phyloP scores from a whole-genome alignment of 2,113 vertebrate species.

The Xerus inauris region DNA sequence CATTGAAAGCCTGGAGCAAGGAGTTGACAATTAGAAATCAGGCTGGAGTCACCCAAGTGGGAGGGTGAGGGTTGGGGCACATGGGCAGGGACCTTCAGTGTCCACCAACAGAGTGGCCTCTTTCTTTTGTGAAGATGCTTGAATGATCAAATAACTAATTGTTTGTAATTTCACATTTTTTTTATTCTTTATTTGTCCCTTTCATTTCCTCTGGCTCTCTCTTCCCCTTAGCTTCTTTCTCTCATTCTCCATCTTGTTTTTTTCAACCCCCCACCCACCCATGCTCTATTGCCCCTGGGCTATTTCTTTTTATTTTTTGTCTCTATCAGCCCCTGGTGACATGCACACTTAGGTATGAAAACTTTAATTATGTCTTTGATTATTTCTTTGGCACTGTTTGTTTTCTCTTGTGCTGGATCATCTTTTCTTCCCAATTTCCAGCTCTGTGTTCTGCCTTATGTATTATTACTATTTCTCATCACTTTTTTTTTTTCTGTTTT shows the following conservation, averaged over 20 bases:
- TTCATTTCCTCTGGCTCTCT: not conserved
- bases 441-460: not conserved
- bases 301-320: not conserved
- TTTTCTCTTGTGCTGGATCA: not conserved
- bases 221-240: not conserved
- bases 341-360: not conserved
- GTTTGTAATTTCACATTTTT: not conserved
- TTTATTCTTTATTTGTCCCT: not conserved
- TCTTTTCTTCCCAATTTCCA: not conserved
- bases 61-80: accelerated
- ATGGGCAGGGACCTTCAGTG: not conserved
- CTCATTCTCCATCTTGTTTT: not conserved
- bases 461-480: not conserved
- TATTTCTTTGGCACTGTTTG: not conserved
- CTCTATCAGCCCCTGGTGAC: not conserved
- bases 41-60: not conserved
- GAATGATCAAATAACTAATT: not conserved
- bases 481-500: not conserved
- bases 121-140: not conserved
- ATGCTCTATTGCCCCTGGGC: not conserved
- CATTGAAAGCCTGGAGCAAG: not conserved
- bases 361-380: not conserved
- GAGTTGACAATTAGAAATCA: not conserved
- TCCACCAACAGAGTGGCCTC: not conserved
- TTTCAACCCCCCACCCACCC: not conserved